Evolutionary conservation across 1,140 invertebrate genomes (phyloP).

Genomic region (Episyrphus balteatus): DNA sequence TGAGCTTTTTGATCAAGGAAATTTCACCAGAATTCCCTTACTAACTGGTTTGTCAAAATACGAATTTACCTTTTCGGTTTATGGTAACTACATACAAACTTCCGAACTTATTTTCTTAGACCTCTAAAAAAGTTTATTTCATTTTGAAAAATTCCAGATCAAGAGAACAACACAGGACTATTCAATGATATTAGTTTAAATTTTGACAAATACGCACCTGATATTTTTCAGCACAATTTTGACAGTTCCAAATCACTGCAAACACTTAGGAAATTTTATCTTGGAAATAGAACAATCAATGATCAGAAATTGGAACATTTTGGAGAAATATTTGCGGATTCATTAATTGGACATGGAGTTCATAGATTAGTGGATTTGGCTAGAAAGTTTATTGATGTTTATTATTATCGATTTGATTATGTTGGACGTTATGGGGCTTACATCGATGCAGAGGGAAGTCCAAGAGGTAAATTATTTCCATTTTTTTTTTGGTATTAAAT

Average conservation of each 20-base stretch:
- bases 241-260: background rate
- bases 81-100: background rate
- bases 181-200: background rate
- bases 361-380: background rate
- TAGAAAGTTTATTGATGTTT: background rate
- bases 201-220: background rate
- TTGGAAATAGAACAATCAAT: background rate
- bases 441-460: background rate
- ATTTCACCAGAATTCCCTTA: background rate
- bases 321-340: background rate
- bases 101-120: no score
- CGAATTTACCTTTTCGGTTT: background rate
- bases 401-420: background rate
- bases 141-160: background rate
- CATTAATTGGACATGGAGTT: background rate
- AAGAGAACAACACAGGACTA: background rate
- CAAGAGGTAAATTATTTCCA: background rate
- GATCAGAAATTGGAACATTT: background rate
- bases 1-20: background rate
- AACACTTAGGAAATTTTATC: background rate
- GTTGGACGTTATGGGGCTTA: background rate
- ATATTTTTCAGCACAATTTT: background rate
- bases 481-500: background rate
- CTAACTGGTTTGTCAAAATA: background rate
- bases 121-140: no score